Conservation (phyloP, 2,888 invertebrate species). For the Panzeria rudis region DNA sequence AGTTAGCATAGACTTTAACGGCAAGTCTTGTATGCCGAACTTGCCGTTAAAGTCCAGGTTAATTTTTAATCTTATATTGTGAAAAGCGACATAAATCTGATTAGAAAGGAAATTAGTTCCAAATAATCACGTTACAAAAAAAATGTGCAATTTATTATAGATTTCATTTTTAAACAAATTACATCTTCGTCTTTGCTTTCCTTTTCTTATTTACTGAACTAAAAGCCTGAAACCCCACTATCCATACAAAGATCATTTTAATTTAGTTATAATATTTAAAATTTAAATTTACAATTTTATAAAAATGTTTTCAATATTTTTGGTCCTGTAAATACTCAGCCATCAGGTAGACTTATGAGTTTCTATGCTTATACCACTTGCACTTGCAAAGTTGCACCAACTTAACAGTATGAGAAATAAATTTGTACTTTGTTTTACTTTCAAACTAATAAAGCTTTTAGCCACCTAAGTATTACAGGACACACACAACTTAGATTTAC, state of each 20-base stretch:
- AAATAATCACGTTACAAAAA: too few species aligned
- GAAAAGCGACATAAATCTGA: too few species aligned
- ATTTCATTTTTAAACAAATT: too few species aligned
- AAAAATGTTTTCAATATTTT: not conserved
- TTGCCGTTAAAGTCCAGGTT: too few species aligned
- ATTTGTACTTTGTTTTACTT: conserved; percentile 13
- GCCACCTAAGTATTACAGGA: not conserved
- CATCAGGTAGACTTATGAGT: not conserved
- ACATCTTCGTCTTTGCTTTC: not conserved
- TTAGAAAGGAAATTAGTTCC: too few species aligned
- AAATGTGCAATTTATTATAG: too few species aligned
- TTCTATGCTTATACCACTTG: not conserved
- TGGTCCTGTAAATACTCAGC: not conserved
- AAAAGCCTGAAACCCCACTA: not conserved
- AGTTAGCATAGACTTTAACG: too few species aligned
- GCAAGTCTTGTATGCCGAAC: too few species aligned
- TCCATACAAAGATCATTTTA: too few species aligned
- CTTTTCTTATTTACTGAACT: not conserved
- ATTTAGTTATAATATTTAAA: not conserved
- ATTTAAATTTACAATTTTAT: not conserved
- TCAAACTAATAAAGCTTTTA: not conserved
- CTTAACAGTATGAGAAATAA: not conserved
- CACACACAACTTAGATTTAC: not conserved
- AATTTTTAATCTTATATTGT: too few species aligned
- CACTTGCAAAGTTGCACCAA: not conserved